Evolutionary conservation across 2,113 vertebrate species (phyloP), one percentile per base, ranked within the genome.

Genomic region (Mionectes macconnelli): DNA sequence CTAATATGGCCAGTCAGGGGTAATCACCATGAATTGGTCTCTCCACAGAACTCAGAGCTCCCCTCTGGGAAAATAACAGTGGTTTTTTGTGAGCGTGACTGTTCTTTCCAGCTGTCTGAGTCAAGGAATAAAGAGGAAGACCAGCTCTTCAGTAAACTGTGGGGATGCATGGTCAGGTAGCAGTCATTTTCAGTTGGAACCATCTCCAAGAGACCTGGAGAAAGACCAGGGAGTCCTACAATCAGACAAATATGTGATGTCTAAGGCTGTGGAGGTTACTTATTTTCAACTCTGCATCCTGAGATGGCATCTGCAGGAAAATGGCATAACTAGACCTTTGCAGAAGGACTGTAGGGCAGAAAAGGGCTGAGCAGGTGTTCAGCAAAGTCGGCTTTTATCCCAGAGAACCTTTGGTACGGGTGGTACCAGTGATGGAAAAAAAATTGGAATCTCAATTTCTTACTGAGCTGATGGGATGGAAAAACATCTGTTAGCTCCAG

Each of bases 401-500:
- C 64, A 81, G 67, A 90, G 70, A 96, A 91, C 63, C 72, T 78
- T 84, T 44, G 69, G 47, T 83, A 74, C 0, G 4, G 2, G 59
- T 11, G 28, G 42, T n/a, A 47, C 60, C 39, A 82, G 44, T 0
- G 0, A 52, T 3, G 37, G 83, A 33, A 95, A 79, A 79, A 80
- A 88, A 82, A 52, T 15, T 28, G 1, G 31, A 86, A 74, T 94
- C 85, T 94, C 59, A 52, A 37, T 92, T 94, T 93, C 85, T 82
- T 90, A 59, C 55, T 44, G 90, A 93, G 94, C 40, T 86, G 83
- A 96, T 88, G 92, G 93, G 90, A 87, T 95, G 90, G 66, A 75
- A 84, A 92, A 94, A 93, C 94, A 96, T 95, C 95, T 96, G 96
- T 70, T 94, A 91, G 75, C 85, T 96, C 39, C 56, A 95, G 85